Evolutionary conservation across 2,797 vertebrate genomes (phyloP), one percentile per base, ranked within the genome.

Genomic region (Otolemur crassicaudatus): DNA sequence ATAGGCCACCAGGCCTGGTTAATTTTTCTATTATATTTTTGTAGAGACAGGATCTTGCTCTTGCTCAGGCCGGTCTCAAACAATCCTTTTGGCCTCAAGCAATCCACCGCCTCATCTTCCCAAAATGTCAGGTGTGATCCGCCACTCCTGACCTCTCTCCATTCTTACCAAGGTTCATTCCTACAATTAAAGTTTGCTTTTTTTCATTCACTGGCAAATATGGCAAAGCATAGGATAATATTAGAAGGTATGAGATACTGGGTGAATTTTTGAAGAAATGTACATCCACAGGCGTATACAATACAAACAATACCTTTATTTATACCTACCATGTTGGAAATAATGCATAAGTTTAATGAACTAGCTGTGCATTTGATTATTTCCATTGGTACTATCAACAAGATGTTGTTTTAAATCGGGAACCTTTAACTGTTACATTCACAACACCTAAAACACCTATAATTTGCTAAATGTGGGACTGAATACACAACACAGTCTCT

Each of bases 271-370:
- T 69, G 72, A 91, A 70, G 23, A 34, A 70, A 87, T n/a, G 27
- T 46, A 37, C 3, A 69, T 65, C 29, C 27, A 49, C 1, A 69
- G 70, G 43, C 25, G 7, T 17, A 73, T 1, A 31, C 16, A 67
- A n/a, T 70, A 53, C 27, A 86, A 70, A 37, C 10, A 53, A 84
- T 29, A 92, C 53, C 23, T 69, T 91, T 79, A 86, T 73, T 86
- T 94, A 82, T 80, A 82, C 1, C 27, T n/a, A 63, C 19, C 43
- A 12, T 56, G 40, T 69, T 27, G 23, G 63, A 94, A 92, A 91
- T 73, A 97, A 93, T 31, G 20, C 49, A 34, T 88, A 89, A 76
- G 58, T 90, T 87, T 87, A 83, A 94, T 93, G 34, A 95, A 95
- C 22, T 61, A 82, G 34, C 22, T 34, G 9, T 90, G 17, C 13